A percentile compares a stretch with the other conserved stretches of the same genome.
Evolutionary conservation across 2,888 invertebrate species (phyloP).

Genomic region (Geotrupes spiniger): DNA sequence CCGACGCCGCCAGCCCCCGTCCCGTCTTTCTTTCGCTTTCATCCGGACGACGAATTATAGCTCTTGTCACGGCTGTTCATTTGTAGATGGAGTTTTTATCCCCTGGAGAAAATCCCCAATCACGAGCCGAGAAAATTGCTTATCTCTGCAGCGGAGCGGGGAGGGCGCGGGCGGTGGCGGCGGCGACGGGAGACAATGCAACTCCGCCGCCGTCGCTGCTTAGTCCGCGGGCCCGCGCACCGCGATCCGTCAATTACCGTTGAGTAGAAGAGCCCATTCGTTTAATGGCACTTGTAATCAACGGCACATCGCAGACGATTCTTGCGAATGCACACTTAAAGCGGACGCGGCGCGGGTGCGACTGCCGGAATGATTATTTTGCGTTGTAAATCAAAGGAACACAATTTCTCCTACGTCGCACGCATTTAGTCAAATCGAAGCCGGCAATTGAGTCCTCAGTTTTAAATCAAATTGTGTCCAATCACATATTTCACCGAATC

Average conservation of each 20-base stretch:
- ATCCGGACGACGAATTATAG: slow-evolving; percentile 61
- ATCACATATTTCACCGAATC: too few species aligned
- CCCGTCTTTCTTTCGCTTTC: slow-evolving; percentile 46
- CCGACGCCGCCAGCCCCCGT: slow-evolving; percentile 12
- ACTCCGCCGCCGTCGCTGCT: slow-evolving; percentile 24
- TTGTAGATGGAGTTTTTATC: slow-evolving; percentile 69
- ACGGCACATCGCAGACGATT: slow-evolving; percentile 27
- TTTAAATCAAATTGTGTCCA: too few species aligned
- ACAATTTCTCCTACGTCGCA: too few species aligned
- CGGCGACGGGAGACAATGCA: slow-evolving; percentile 36
- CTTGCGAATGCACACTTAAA: background rate
- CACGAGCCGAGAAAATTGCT: slow-evolving; percentile 69
- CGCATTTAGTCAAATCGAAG: too few species aligned
- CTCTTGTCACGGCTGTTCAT: slow-evolving; percentile 70
- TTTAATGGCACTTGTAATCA: slow-evolving; percentile 44
- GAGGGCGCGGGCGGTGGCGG: slow-evolving; percentile 30
- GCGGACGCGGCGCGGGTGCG: too few species aligned
- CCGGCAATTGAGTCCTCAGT: too few species aligned
- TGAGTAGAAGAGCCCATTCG: slow-evolving; percentile 37
- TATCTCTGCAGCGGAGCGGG: slow-evolving; percentile 51
- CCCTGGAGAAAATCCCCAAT: slow-evolving; percentile 64
- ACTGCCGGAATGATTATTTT: too few species aligned
- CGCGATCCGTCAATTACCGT: slow-evolving; percentile 44
- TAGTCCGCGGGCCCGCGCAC: slow-evolving; percentile 29
- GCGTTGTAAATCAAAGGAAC: too few species aligned